A percentile compares a stretch with the other conserved stretches of the same genome.
phyloP scores from a whole-genome alignment of 2,888 invertebrate genomes.

The Idaea aversata region DNA sequence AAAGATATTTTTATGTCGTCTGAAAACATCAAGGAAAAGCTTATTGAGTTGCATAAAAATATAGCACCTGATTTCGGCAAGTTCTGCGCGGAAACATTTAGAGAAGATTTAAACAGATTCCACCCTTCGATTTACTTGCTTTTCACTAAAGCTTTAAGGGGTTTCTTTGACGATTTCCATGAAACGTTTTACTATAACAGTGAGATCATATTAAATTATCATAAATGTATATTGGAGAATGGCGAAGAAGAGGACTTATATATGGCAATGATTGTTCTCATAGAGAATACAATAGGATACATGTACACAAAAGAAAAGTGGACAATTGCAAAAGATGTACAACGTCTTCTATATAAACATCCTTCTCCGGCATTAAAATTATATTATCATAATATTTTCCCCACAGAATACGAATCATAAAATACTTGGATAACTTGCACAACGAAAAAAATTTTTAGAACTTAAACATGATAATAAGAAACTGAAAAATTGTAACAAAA shows the following conservation, averaged over 20 bases:
- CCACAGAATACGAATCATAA: not conserved
- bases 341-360: constrained; percentile 27
- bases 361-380: constrained; percentile 33
- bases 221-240: constrained; percentile 13
- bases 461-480: no score
- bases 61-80: constrained; percentile 28
- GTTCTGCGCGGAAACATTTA: constrained; percentile 25
- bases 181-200: not conserved
- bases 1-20: constrained; percentile 16
- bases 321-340: constrained; percentile 21
- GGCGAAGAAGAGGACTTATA: constrained; percentile 20
- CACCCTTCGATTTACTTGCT: constrained; percentile 25
- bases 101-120: constrained; percentile 28
- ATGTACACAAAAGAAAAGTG: constrained; percentile 10
- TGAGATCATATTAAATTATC: constrained; percentile 12
- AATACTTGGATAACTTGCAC: no score
- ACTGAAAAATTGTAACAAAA: no score
- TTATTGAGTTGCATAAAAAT: constrained; percentile 20
- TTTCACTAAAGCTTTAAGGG: constrained; percentile 24
- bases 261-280: constrained; percentile 5
- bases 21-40: constrained; percentile 10
- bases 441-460: no score
- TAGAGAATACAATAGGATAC: not conserved
- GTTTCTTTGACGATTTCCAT: constrained; percentile 10
- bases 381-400: constrained; percentile 28